Percentiles rank a stretch among this genome's conserved stretches.
Evolutionary conservation across 2,113 vertebrate genomes (phyloP).

Genomic region (Coreoperca whiteheadi): DNA sequence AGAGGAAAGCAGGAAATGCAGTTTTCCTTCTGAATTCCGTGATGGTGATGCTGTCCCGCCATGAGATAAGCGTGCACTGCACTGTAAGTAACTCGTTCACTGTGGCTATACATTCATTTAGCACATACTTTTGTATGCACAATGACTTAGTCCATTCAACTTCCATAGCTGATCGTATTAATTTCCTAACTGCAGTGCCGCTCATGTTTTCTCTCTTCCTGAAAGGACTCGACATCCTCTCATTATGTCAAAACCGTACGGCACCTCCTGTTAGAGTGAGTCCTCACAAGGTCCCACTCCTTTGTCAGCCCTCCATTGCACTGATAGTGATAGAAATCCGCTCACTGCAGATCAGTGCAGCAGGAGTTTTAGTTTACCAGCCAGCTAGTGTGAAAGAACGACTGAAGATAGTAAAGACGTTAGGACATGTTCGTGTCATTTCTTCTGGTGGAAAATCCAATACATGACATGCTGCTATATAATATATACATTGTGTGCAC

Average conservation of each 20-base stretch:
- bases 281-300: conserved; percentile 31
- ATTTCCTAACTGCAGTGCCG: background rate
- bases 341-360: conserved; percentile 32
- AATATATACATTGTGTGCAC: background rate
- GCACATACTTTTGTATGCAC: background rate
- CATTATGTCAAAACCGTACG: conserved; percentile 44
- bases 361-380: conserved; percentile 34
- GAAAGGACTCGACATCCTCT: background rate
- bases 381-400: background rate
- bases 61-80: background rate
- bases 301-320: background rate
- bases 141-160: background rate
- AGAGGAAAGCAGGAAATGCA: background rate
- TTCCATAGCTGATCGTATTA: background rate
- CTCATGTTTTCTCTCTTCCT: background rate
- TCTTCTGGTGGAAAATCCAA: background rate
- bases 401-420: background rate
- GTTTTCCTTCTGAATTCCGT: background rate
- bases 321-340: conserved; percentile 55
- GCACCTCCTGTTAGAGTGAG: conserved; percentile 43
- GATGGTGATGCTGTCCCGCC: background rate
- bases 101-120: background rate
- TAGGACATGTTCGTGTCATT: background rate
- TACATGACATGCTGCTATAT: background rate
- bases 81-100: background rate